Conservation (phyloP, 2,888 invertebrate species). For the Ophion obscuratus region DNA sequence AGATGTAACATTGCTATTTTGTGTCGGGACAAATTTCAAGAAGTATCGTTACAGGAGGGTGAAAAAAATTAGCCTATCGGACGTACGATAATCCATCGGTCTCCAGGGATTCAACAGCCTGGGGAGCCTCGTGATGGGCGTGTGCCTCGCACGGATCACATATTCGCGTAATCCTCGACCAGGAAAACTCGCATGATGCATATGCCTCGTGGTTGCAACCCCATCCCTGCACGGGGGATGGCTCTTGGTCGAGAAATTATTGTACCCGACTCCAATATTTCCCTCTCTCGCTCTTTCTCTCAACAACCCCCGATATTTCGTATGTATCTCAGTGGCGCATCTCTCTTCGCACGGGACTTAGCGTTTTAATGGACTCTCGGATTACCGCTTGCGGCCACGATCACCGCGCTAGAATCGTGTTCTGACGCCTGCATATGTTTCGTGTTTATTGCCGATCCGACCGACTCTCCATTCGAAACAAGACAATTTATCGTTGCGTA, state of each 20-base stretch:
- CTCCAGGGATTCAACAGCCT: slow-evolving; percentile 68
- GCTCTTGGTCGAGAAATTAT: slow-evolving; percentile 77
- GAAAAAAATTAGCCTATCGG: slow-evolving; percentile 80
- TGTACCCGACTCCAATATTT: slow-evolving; percentile 70
- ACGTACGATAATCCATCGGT: slow-evolving; percentile 74
- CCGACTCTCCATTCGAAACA: slow-evolving; percentile 4
- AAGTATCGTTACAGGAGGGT: slow-evolving; percentile 37
- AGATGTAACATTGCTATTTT: not conserved
- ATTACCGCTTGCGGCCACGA: slow-evolving; percentile 46
- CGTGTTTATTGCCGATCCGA: slow-evolving; percentile 48
- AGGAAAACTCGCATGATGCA: slow-evolving; percentile 72
- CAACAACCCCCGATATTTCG: slow-evolving; percentile 44
- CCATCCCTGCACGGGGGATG: slow-evolving; percentile 69
- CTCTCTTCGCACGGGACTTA: slow-evolving; percentile 84
- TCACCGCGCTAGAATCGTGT: slow-evolving; percentile 16
- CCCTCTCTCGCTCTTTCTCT: not conserved
- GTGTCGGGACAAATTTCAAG: slow-evolving; percentile 43
- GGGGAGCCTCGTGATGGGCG: slow-evolving; percentile 75
- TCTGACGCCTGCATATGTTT: slow-evolving; percentile 45
- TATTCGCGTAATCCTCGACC: slow-evolving; percentile 80
- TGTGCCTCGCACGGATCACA: slow-evolving; percentile 78
- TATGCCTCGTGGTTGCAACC: slow-evolving; percentile 70
- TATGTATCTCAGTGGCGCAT: slow-evolving; percentile 81
- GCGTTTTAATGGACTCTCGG: slow-evolving; percentile 80
- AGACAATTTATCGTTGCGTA: slow-evolving; percentile 55